A percentile compares a stretch with the other conserved stretches of the same genome.
Conservation (phyloP, 2,113 vertebrate species). For the Bubo scandiacus region DNA sequence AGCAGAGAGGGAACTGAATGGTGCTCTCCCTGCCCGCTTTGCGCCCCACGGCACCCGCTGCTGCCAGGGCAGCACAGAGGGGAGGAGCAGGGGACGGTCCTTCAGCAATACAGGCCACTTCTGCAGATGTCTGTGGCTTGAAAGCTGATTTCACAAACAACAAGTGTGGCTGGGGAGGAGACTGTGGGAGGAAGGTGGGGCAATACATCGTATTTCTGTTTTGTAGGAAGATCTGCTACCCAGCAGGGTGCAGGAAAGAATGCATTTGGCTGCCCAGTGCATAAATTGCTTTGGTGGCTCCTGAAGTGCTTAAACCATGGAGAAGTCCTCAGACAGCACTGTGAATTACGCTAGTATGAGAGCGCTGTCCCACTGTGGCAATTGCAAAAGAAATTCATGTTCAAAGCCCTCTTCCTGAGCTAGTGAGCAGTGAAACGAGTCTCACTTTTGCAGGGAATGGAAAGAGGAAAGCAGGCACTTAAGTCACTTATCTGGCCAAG, state of each 20-base stretch:
- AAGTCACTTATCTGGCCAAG: neutral
- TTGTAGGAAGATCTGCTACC: neutral
- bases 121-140: neutral
- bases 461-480: neutral
- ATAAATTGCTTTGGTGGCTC: conserved; percentile 52
- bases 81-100: neutral
- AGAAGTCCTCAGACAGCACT: conserved; percentile 39
- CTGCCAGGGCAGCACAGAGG: neutral
- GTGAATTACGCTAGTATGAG: neutral
- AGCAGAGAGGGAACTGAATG: neutral
- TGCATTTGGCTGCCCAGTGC: neutral
- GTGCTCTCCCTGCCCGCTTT: no score
- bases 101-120: neutral
- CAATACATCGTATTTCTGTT: neutral
- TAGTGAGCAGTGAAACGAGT: conserved; percentile 35
- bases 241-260: neutral
- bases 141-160: neutral
- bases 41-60: neutral
- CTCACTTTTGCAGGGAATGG: neutral
- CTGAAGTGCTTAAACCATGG: conserved; percentile 10
- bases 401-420: conserved; percentile 13
- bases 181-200: neutral
- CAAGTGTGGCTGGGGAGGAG: neutral
- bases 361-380: conserved; percentile 19
- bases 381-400: conserved; percentile 33